These are phyloP conservation scores for Hiodon alosoides DNA, from an alignment of 2,113 vertebrate species.

Conservation along the genomic window DNA sequence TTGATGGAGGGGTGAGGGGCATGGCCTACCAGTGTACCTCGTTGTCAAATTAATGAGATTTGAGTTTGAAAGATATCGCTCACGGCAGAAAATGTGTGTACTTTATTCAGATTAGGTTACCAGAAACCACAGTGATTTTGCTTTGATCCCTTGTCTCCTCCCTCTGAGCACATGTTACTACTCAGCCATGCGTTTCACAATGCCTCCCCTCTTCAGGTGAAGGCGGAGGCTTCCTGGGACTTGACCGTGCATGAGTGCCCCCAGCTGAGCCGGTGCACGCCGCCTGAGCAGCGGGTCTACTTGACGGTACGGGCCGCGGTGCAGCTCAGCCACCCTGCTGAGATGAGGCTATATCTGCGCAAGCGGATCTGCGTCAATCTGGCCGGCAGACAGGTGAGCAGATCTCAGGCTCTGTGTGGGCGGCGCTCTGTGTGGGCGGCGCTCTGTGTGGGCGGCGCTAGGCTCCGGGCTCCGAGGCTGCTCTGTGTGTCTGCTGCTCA, in stretches of 20 bases:
- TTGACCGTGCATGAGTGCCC: slow-evolving; percentile 83
- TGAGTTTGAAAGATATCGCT: no score
- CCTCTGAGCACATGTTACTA: not conserved
- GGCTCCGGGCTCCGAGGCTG: not conserved
- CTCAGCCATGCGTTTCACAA: not conserved
- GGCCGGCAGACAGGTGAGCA: slow-evolving; percentile 71
- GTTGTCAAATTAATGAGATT: no score
- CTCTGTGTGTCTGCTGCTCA: not conserved
- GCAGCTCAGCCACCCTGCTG: slow-evolving; percentile 90
- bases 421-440: no score
- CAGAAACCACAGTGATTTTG: no score
- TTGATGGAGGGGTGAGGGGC: slow-evolving; percentile 43
- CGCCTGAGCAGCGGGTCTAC: slow-evolving; percentile 80
- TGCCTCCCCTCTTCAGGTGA: slow-evolving; percentile 63
- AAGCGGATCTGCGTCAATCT: slow-evolving; percentile 89
- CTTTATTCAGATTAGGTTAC: no score
- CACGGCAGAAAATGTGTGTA: not conserved
- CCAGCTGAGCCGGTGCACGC: slow-evolving; percentile 80
- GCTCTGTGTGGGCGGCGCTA: no score
- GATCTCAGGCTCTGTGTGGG: not conserved
- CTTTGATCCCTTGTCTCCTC: no score
- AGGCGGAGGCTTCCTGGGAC: slow-evolving; percentile 92
- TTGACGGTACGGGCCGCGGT: slow-evolving; percentile 78
- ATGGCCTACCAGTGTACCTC: not conserved
- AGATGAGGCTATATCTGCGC: slow-evolving; percentile 88